A percentile compares a stretch with the other conserved stretches of the same genome.
phyloP scores from a whole-genome alignment of 2,888 invertebrate species.

The Octonoba sinensis region DNA sequence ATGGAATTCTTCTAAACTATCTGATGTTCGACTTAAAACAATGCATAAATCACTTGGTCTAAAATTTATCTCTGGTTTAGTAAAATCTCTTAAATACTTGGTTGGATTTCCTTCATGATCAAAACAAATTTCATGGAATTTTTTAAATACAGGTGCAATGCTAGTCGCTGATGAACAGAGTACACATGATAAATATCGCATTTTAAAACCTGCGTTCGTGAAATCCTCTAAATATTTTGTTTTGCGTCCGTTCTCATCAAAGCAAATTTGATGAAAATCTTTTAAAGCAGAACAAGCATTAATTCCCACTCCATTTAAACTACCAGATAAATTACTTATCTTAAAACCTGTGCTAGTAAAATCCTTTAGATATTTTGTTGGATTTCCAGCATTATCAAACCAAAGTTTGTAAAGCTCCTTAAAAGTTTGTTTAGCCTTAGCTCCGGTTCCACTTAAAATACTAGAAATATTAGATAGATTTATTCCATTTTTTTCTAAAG shows the following conservation, averaged over 20 bases:
- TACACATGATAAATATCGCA: constrained; percentile 14
- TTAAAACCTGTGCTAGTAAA: background rate
- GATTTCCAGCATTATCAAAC: no score
- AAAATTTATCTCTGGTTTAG: background rate
- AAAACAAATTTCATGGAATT: constrained; percentile 14
- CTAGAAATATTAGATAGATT: background rate
- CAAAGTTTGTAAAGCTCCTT: background rate
- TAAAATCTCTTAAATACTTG: no score
- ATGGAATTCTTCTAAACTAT: constrained; percentile 17
- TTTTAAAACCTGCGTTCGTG: constrained; percentile 13
- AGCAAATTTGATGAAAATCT: constrained; percentile 4
- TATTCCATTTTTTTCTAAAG: background rate
- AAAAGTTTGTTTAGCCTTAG: constrained; percentile 20
- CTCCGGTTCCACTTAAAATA: constrained; percentile 18
- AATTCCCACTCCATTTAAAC: constrained; percentile 2
- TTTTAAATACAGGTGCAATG: constrained; percentile 1
- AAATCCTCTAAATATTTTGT: constrained; percentile 27
- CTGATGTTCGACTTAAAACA: background rate
- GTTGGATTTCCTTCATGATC: constrained; percentile 14
- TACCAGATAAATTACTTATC: constrained; percentile 1
- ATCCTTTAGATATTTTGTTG: no score
- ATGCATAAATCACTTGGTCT: constrained; percentile 4
- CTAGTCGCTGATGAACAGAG: constrained; percentile 2
- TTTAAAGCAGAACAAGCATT: constrained; percentile 9
- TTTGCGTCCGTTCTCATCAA: background rate